Base-by-base conservation (phyloP, 2,888 invertebrate genomes). In the Leistus spinibarbis region DNA sequence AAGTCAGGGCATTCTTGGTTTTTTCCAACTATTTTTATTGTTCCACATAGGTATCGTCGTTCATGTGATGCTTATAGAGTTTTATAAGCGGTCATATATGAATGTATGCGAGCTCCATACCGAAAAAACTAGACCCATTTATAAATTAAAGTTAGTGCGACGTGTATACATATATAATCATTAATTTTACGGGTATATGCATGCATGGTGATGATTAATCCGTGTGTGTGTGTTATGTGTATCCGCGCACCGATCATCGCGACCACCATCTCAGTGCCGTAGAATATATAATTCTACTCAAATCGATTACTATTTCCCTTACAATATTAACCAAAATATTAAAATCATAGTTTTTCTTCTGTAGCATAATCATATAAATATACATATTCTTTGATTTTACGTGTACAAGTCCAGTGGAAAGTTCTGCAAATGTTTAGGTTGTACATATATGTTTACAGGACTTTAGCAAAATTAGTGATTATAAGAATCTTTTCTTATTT, bases 161-260 rank as follows among this genome's bases (percentile, higher is more conserved):
- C 71, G 71, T 65, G 72, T 57, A 64, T 64, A 71, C 71, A 72
- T 72, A 72, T 72, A 72, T 72, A 72, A 72, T 66, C 65, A 72
- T 72, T 72, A 72, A 72, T 72, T 72, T 72, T 72, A 72, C 72
- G 72, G 65, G 23, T 57, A 66, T 65, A 60, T 10, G 22, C 53
- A 53, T 10, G 27, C 54, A 17, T 66, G 54, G 56, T 66, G 65
- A 70, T 70, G 70, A 70, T 63, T 70, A 70, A 70, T 70, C 63
- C 70, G 24, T 70, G 56, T 67, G 24, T 70, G 56, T 67, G 24
- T 40, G 40, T 40, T 40, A 40, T 40, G 13, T 40, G 40, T 40
- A 40, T 40, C 40, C 40, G 40, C 40, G 40, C 4, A 40, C 40
- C 40, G 40, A 40, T 40, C 40, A 40, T 40, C 40, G 40, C n/a